Evolutionary conservation across 2,888 invertebrate species (phyloP).

Genomic region (Polyommatus iphigenia): DNA sequence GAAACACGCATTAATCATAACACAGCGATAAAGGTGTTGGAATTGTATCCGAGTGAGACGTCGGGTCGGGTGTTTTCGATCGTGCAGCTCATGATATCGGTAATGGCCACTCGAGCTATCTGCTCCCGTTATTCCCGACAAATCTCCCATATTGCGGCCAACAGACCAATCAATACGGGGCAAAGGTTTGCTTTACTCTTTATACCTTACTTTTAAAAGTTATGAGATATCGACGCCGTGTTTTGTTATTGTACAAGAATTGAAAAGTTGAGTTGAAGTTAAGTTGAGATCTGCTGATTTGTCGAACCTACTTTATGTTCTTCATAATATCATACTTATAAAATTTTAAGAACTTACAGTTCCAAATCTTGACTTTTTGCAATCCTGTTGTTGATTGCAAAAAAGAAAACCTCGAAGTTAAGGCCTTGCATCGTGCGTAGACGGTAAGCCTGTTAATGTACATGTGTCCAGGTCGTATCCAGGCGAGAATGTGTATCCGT

Average conservation of each 20-base stretch:
- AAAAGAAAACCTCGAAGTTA: not conserved
- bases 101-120: slow-evolving; percentile 77
- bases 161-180: slow-evolving; percentile 45
- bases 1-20: slow-evolving; percentile 24
- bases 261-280: not conserved
- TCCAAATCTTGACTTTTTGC: too few species aligned
- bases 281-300: too few species aligned
- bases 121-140: slow-evolving; percentile 73
- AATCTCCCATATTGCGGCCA: slow-evolving; percentile 72
- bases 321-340: too few species aligned
- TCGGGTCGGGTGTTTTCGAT: slow-evolving; percentile 64
- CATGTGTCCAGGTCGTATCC: slow-evolving; percentile 16
- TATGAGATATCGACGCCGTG: slow-evolving; percentile 12
- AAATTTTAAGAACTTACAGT: too few species aligned
- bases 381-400: too few species aligned
- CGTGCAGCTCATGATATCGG: slow-evolving; percentile 68
- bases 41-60: slow-evolving; percentile 51
- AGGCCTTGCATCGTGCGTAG: not conserved
- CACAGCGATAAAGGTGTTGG: slow-evolving; percentile 28
- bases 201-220: slow-evolving; percentile 36
- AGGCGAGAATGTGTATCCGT: slow-evolving; percentile 44
- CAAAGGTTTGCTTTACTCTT: slow-evolving; percentile 42
- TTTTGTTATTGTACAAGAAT: not conserved
- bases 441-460: not conserved
- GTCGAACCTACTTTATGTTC: too few species aligned